These are phyloP conservation scores for Heliconius aoede DNA, from an alignment of 2,888 invertebrate species.

Conservation along the genomic window DNA sequence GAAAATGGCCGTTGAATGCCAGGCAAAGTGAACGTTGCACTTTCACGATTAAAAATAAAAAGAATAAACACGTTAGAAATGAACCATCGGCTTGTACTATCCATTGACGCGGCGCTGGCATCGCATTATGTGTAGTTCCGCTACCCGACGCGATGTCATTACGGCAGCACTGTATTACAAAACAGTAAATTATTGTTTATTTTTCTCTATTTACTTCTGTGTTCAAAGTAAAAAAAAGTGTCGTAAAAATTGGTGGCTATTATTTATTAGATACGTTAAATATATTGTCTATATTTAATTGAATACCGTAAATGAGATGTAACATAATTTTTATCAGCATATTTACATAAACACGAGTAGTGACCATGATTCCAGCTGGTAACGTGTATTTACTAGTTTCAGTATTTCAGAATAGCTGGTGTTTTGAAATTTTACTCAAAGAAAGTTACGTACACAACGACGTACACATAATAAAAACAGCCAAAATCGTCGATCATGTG, in stretches of 20 bases:
- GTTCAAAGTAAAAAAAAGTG: background rate
- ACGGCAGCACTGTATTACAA: constrained; percentile 62
- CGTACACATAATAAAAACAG: constrained; percentile 62
- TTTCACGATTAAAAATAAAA: constrained; percentile 79
- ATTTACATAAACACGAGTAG: constrained; percentile 6
- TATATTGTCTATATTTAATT: background rate
- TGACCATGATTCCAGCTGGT: constrained; percentile 21
- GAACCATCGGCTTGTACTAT: constrained; percentile 73
- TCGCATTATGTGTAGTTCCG: constrained; percentile 66
- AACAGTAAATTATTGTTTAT: constrained; percentile 14
- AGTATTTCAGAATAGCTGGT: constrained; percentile 10
- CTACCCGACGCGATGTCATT: constrained; percentile 70
- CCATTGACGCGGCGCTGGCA: constrained; percentile 66
- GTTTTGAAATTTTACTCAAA: constrained; percentile 23
- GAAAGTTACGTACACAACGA: constrained; percentile 27
- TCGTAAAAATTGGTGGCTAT: background rate
- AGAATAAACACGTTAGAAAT: constrained; percentile 73
- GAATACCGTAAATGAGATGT: background rate
- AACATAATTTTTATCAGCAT: background rate
- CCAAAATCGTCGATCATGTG: constrained; percentile 78
- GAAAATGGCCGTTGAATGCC: constrained; percentile 77
- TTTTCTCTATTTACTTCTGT: background rate
- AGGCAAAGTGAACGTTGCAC: constrained; percentile 80
- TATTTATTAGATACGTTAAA: background rate
- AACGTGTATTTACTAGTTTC: constrained; percentile 16